Evolutionary conservation across 2,888 invertebrate species (phyloP), one percentile per base, ranked within the genome.

Genomic region (Morpho deidamia): DNA sequence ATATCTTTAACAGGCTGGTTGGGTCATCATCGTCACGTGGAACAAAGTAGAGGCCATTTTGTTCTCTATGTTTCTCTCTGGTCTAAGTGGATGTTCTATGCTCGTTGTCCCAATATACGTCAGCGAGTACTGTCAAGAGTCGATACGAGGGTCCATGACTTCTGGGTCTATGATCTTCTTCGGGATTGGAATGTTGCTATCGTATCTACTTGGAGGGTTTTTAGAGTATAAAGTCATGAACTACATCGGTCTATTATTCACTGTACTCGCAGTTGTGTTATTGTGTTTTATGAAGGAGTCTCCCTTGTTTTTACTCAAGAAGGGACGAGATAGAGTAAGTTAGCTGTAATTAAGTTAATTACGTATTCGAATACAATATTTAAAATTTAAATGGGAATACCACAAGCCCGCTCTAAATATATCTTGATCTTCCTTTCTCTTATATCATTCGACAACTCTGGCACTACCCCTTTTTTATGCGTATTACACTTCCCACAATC

Each of bases 101-200:
- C 58, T 83, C 0, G 66, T 78, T 1, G 68, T 72, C 0, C 75
- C 79, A 0, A 72, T 86, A 4, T 84, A 66, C 59, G 63, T 83
- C 41, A 71, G 79, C 33, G 87, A 87, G 60, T 71, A 83, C 34
- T 77, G 79, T 51, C 74, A 83, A 48, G 78, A 84, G 44, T 78
- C 77, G 2, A 74, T 86, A 12, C 64, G 86, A 23, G 87, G 85
- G 0, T 67, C 70, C 1, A 69, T 87, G 74, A 76, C 78, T 0
- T 70, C 84, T 1, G 68, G 72, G 0, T 57, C 73, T 0, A 68
- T 81, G 54, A 68, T 78, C 8, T 79, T 81, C 61, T 77, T 74
- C 35, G 71, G 70, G 0, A 37, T 82, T 0, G 87, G 87, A 0
- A 70, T 77, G 65, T 63, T 85, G 10, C n/a, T 79, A 0, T 80